Conservation (phyloP, 2,888 invertebrate genomes). For the Nomada goodeniana region DNA sequence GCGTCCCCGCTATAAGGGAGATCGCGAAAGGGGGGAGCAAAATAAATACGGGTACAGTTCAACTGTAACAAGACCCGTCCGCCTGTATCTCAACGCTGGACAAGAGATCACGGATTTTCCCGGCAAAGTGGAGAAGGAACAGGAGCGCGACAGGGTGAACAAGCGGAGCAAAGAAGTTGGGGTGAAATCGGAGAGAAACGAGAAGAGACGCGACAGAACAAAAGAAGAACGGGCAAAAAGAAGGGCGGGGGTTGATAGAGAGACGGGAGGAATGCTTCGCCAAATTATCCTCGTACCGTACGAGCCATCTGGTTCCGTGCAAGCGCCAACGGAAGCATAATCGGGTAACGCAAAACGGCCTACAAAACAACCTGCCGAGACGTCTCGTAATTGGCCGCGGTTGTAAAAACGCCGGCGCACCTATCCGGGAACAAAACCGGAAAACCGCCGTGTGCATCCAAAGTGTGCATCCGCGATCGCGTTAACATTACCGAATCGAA, state of each 20-base stretch:
- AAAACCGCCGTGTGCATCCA: conserved; percentile 39
- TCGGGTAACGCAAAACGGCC: conserved; percentile 76
- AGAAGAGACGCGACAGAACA: background rate
- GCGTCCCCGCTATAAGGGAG: conserved; percentile 1
- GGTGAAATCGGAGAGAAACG: background rate
- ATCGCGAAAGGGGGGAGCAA: conserved; percentile 21
- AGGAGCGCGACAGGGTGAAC: conserved; percentile 4
- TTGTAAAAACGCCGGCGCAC: conserved; percentile 26
- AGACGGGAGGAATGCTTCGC: conserved; percentile 48
- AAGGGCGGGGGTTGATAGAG: background rate
- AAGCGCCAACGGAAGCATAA: conserved; percentile 68
- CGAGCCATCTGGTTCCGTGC: conserved; percentile 61
- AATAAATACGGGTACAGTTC: conserved; percentile 69
- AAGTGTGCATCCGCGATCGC: background rate
- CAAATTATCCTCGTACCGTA: conserved; percentile 74
- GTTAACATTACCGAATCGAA: conserved; percentile 36
- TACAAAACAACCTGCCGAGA: conserved; percentile 69
- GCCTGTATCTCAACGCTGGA: conserved; percentile 57
- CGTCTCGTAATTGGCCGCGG: conserved; percentile 74
- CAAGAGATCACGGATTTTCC: conserved; percentile 44
- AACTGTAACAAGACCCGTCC: conserved; percentile 65
- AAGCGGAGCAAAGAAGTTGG: conserved; percentile 8
- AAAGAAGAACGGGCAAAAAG: background rate
- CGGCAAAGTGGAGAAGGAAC: conserved; percentile 22
- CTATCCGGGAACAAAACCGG: conserved; percentile 49